Base-by-base conservation (phyloP, 2,888 invertebrate genomes). In the Polietes domitor region DNA sequence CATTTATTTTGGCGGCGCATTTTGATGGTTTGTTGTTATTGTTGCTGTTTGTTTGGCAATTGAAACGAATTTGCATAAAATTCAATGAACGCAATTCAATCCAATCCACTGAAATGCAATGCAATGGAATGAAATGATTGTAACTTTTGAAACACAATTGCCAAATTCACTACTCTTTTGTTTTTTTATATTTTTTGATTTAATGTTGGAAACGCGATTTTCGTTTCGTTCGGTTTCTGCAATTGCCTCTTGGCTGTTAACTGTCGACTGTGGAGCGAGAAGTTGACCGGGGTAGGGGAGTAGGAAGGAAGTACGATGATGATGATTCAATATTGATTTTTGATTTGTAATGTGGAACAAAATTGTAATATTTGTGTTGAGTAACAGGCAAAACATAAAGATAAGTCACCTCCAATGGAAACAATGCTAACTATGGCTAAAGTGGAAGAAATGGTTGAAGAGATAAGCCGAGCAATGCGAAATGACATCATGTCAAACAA, bases 301-400 rank as follows among this genome's bases (percentile, higher is more conserved):
- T n/a, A n/a, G n/a, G n/a, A n/a, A n/a, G n/a, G n/a, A n/a, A n/a
- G 63, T 9, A 61, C 6, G 3, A n/a, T 2, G 15, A 37, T 65
- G 68, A 68, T 68, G 68, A 68, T 4, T 68, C 68, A 68, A 43
- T 43, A 68, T 43, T 43, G 68, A 43, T 65, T 65, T 21, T 41
- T 58, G 10, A 21, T 68, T 15, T 41, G 24, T 43, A 68, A 65
- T 65, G 41, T 17, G 65, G 4, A n/a, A 41, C 19, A 65, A 65
- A 43, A n/a, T 68, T 43, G 43, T 24, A 41, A 68, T 21, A 32
- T 15, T 43, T 4, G 43, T 43, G 41, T 19, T 43, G 41, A 68
- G 41, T 68, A 58, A 43, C 24, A 17, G 68, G 7, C 41, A 65
- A 58, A n/a, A n/a, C n/a, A 68, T 43, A 37, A 24, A 68, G 43